Base-by-base conservation (phyloP, 92 coral and sea anemone genomes). In the Epizoanthus stellaris region DNA sequence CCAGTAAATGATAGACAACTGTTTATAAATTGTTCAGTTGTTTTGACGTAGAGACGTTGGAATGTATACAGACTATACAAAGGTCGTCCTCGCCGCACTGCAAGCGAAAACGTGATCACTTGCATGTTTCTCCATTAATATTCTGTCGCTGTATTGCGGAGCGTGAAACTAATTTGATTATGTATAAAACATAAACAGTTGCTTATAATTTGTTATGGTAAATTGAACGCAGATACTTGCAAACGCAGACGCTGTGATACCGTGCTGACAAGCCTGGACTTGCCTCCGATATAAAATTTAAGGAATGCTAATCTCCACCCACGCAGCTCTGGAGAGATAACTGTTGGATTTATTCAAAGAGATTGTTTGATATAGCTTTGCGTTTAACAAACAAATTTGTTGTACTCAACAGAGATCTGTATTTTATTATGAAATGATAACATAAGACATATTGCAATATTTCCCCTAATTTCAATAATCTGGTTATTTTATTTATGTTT, bases 221-320 rank as follows among this genome's bases (percentile, higher is more conserved):
- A 73, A 52, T 38, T 73, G 38, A 11, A 43, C 62, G 38, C 58
- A 36, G 10, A 3, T 23, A 75, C 64, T 75, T 75, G 20, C 7
- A 5, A 56, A 52, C 12, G 47, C 13, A 45, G 4, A 49, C 63
- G 43, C 8, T 49, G 19, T 73, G 34, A 25, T 6, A 52, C 56
- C 14, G 56, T 52, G 56, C 56, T n/a, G 5, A 38, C 83, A 79
- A 20, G 83, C 30, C 83, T 63, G 57, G 40, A 45, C 83, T 19
- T 45, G 72, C 42, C 59, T 49, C 71, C 23, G 60, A 19, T 45
- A 21, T 16, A 19, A 61, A 79, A 66, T 79, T 21, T 21, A 43
- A 79, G 73, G 83, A 79, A 79, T 79, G 72, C 71, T 42, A 62
- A 14, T 23, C 7, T 75, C 64, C 64, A 17, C 73, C 80, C 60